phyloP scores from a whole-genome alignment of 2,797 vertebrate species.

The Thaleichthys pacificus region DNA sequence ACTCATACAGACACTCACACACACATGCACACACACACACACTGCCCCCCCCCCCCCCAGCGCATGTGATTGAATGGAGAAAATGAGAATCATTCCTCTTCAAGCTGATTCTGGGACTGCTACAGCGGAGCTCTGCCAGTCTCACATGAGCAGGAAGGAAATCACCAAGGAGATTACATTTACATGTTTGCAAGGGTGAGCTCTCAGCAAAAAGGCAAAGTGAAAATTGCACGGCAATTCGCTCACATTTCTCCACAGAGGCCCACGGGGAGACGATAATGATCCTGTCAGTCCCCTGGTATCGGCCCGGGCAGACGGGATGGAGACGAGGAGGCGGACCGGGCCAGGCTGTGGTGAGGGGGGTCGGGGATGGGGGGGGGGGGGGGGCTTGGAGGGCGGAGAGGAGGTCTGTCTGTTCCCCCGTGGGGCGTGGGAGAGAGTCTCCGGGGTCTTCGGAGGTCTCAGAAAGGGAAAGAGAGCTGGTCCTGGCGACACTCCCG shows the following conservation, averaged over 20 bases:
- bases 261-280: neutral
- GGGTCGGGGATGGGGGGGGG: neutral
- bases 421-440: conserved; percentile 2
- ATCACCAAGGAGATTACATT: conserved; percentile 7
- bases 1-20: neutral
- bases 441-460: neutral
- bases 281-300: no score
- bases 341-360: neutral
- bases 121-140: neutral
- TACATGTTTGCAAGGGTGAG: neutral
- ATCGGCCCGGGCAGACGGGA: no score
- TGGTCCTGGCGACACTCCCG: conserved; percentile 37
- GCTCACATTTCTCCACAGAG: neutral
- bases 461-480: conserved; percentile 30
- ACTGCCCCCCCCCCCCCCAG: neutral
- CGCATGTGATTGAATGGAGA: neutral
- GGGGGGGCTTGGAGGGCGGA: conserved; percentile 2
- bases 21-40: neutral
- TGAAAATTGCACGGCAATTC: neutral
- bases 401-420: neutral
- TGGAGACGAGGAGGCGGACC: no score
- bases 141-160: neutral
- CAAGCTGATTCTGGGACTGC: neutral
- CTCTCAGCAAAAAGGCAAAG: neutral
- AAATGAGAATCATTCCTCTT: neutral